Percentiles rank a stretch among this genome's conserved stretches.
Evolutionary conservation across 2,888 invertebrate genomes (phyloP).

Genomic region (Ceramica pisi): DNA sequence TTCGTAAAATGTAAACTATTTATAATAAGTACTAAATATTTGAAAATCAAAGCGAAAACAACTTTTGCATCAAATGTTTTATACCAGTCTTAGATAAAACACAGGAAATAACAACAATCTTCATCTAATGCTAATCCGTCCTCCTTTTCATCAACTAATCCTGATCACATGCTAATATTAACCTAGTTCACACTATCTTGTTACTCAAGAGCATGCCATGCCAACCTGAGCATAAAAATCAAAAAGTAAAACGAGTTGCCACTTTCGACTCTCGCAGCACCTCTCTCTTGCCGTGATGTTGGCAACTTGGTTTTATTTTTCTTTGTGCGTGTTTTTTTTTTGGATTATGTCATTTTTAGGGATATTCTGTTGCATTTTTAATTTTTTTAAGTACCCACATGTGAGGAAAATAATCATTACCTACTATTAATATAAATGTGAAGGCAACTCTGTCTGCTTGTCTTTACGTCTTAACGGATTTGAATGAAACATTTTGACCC

Average conservation of each 20-base stretch:
- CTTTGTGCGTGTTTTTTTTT: slow-evolving; percentile 12
- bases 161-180: slow-evolving; percentile 65
- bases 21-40: too few relatives aligned
- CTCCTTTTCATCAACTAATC: slow-evolving; percentile 31
- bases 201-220: slow-evolving; percentile 59
- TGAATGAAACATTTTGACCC: too few relatives aligned
- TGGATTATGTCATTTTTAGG: slow-evolving; percentile 9
- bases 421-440: too few relatives aligned
- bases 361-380: background rate
- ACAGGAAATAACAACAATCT: slow-evolving; percentile 15
- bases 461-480: too few relatives aligned
- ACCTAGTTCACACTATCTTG: slow-evolving; percentile 71
- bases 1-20: too few relatives aligned
- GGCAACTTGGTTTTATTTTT: slow-evolving; percentile 71
- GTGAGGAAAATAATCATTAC: too few relatives aligned
- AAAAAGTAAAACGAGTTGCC: slow-evolving; percentile 83
- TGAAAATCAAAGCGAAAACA: too few relatives aligned
- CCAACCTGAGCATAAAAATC: slow-evolving; percentile 81
- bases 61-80: too few relatives aligned
- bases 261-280: slow-evolving; percentile 86
- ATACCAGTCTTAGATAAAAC: background rate
- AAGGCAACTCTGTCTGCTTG: too few relatives aligned
- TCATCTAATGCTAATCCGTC: slow-evolving; percentile 11
- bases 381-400: too few relatives aligned
- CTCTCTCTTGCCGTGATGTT: slow-evolving; percentile 78